Evolutionary conservation across 2,113 vertebrate genomes (phyloP).

Genomic region (Hypomesus transpacificus): DNA sequence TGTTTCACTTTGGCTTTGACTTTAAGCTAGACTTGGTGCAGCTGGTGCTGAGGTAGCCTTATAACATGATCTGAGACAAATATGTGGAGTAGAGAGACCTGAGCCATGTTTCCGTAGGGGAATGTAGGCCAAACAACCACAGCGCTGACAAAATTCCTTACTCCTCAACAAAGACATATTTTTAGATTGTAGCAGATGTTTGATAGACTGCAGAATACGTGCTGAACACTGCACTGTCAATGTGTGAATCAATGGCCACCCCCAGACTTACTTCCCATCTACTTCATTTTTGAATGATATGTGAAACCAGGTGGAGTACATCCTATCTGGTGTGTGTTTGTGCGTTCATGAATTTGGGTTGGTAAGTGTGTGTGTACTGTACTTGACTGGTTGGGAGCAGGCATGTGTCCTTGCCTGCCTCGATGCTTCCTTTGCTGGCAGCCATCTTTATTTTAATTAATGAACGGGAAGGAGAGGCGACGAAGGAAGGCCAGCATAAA

Average conservation of each 20-base stretch:
- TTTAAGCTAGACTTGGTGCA: slow-evolving; percentile 39
- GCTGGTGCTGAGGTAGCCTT: slow-evolving; percentile 48
- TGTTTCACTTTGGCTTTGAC: too few species aligned
- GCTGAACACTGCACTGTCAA: too few species aligned
- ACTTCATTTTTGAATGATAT: too few species aligned
- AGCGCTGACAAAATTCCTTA: neutral
- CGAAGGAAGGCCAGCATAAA: slow-evolving; percentile 47
- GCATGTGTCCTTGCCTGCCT: slow-evolving; percentile 39
- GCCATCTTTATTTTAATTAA: slow-evolving; percentile 61
- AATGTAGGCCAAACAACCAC: slow-evolving; percentile 23
- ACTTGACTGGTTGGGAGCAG: slow-evolving; percentile 29
- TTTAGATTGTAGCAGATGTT: neutral
- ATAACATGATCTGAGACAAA: slow-evolving; percentile 61
- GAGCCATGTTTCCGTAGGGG: slow-evolving; percentile 21
- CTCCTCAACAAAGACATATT: neutral
- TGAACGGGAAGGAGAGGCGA: slow-evolving; percentile 49
- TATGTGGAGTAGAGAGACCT: slow-evolving; percentile 24
- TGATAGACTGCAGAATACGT: too few species aligned
- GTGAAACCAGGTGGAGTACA: too few species aligned
- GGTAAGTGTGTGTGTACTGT: slow-evolving; percentile 23
- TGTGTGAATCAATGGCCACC: too few species aligned
- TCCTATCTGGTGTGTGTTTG: too few species aligned
- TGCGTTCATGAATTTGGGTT: too few species aligned
- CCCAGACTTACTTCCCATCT: too few species aligned
- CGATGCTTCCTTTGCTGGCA: slow-evolving; percentile 20